Conservation (phyloP, 1,140 invertebrate genomes). For the Cotesia glomerata region DNA sequence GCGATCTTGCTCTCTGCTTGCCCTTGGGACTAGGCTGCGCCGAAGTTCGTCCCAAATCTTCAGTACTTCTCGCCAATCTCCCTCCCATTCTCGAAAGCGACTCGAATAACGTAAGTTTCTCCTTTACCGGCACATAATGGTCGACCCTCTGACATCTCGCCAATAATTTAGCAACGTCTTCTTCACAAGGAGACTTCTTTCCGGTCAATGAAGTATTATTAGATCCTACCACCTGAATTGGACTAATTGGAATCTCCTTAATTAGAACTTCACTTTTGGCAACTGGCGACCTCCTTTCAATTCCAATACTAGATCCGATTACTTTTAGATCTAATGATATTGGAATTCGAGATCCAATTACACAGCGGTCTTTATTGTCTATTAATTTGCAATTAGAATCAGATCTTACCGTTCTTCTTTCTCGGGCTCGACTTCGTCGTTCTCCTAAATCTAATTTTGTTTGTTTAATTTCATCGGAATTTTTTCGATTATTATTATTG, state of each 20-base stretch:
- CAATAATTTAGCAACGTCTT: conserved; percentile 62
- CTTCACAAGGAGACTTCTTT: conserved; percentile 43
- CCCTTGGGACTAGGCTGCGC: conserved; percentile 47
- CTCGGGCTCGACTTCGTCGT: conserved; percentile 54
- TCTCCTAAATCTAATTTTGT: conserved; percentile 44
- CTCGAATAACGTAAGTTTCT: conserved; percentile 69
- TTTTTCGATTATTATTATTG: no score
- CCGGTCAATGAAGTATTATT: not conserved
- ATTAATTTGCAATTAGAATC: conserved; percentile 26
- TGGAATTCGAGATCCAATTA: conserved; percentile 35
- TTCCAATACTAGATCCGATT: not conserved
- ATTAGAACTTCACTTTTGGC: no score
- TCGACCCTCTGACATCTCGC: conserved; percentile 67
- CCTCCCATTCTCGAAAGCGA: conserved; percentile 64
- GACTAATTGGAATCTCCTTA: no score
- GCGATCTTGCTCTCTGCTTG: conserved; percentile 65
- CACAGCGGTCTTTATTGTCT: not conserved
- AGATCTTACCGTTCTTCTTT: conserved; percentile 44
- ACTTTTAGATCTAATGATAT: not conserved
- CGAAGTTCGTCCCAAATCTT: conserved; percentile 58
- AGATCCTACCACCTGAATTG: no score
- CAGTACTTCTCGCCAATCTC: conserved; percentile 61
- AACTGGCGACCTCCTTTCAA: no score
- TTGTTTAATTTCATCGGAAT: not conserved
- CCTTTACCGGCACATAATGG: conserved; percentile 68